Evolutionary conservation across 2,113 vertebrate species (phyloP).

Genomic region (Corapipo altera): DNA sequence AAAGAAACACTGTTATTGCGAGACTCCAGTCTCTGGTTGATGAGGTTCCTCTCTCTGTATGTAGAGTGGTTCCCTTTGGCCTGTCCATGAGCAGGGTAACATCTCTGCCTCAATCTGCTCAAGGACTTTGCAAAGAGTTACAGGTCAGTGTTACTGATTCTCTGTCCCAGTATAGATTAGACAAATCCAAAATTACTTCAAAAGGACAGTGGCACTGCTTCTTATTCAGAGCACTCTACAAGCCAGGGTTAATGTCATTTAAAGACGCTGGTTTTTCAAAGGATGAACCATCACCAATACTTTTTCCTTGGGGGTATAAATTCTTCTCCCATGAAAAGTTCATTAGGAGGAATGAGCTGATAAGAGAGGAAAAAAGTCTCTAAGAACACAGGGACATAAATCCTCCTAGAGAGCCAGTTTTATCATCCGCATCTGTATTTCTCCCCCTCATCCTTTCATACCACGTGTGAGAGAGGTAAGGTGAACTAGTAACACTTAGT

Average conservation of each 20-base stretch:
- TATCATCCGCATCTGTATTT: not conserved
- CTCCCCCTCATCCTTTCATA: not conserved
- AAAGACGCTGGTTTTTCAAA: not conserved
- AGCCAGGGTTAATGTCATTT: not conserved
- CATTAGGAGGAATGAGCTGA: not conserved
- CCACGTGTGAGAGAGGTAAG: rapidly evolving
- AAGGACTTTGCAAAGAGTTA: not conserved
- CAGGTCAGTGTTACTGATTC: not conserved
- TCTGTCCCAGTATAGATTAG: not conserved
- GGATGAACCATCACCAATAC: not conserved
- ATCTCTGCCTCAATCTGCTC: not conserved
- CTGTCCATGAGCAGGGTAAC: not conserved
- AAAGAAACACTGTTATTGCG: not conserved
- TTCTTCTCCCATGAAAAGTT: not conserved
- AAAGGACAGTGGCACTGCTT: not conserved
- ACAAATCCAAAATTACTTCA: not conserved
- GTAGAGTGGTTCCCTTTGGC: not conserved
- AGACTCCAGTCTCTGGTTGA: not conserved
- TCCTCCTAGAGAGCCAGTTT: not conserved
- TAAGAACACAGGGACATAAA: not conserved
- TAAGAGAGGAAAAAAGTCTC: not conserved
- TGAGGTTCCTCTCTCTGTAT: too few relatives aligned
- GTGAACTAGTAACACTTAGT: not conserved
- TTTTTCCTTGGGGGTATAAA: not conserved
- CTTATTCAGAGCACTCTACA: not conserved